These are phyloP conservation scores for Chlamydotis undulata DNA, from an alignment of 2,113 vertebrate genomes.

Conservation along the genomic window DNA sequence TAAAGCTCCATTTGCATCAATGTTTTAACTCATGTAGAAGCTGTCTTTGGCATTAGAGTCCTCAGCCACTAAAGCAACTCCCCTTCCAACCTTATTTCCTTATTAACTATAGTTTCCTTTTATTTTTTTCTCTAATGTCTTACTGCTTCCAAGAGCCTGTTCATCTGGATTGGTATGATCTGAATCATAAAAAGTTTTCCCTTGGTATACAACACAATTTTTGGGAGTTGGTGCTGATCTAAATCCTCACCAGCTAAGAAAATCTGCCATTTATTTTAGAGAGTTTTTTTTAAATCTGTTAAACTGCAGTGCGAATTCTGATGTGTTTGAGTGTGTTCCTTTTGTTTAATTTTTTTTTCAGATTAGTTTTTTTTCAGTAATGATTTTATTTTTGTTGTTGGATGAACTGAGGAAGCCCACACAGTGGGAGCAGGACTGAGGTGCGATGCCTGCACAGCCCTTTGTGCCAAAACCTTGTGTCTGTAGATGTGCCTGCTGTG, in stretches of 20 bases:
- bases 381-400: not conserved
- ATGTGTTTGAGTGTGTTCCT: not conserved
- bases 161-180: not conserved
- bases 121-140: not conserved
- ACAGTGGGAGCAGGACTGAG: not conserved
- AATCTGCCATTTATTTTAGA: not conserved
- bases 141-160: not conserved
- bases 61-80: not conserved
- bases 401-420: not conserved
- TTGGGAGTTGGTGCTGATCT: not conserved
- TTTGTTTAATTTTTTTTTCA: not conserved
- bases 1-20: not conserved
- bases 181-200: not conserved
- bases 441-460: fast-evolving
- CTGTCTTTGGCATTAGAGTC: not conserved
- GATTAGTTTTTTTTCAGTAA: not conserved
- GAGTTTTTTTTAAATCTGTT: not conserved
- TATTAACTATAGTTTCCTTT: not conserved
- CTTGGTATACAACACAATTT: not conserved
- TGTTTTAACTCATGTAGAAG: not conserved
- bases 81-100: not conserved
- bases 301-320: not conserved
- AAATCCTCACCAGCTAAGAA: not conserved
- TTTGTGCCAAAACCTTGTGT: not conserved
- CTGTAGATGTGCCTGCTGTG: not conserved